Evolutionary conservation across 2,797 vertebrate genomes (phyloP), one percentile per base, ranked within the genome.

Genomic region (Cyprinella venusta): DNA sequence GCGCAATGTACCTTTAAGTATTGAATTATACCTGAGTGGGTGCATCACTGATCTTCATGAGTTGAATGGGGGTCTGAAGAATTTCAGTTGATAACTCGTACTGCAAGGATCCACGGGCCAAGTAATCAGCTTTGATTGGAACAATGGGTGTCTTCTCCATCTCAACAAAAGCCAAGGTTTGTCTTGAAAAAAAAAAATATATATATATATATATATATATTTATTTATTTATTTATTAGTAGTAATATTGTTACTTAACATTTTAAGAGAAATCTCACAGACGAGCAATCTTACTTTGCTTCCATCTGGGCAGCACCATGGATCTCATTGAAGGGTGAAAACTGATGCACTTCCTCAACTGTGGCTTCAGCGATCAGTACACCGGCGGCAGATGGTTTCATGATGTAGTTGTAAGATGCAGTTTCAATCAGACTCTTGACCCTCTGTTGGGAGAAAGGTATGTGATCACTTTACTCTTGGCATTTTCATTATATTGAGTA

Each of bases 271-370:
- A 36, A 36, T 36, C 36, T 36, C 36, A 36, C 36, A 36, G 36
- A 36, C 5, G 36, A 36, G 5, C 36, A 6, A 36, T 52, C 91
- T 76, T 96, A 97, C 97, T 94, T 97, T 86, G 96, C 90, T 89
- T 96, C 94, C 87, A 96, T 93, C 74, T 95, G 85, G 19, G 91
- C 93, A 84, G 93, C 94, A 71, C 95, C 96, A 76, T 94, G 93
- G 52, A 92, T 83, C 84, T 96, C 95, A 2, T 94, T 93, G 81
- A 96, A 93, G 26, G 93, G 95, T 70, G 95, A 90, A 84, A 95
- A 96, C 90, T 96, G 94, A 84, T 95, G 92, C 59, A 96, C 86
- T 90, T 97, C 96, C 42, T 91, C 89, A 0, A 92, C 90, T 16
- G 90, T 90, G 65, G 90, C 96, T 77, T 96, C 90, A 88, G 92